Base-by-base conservation (phyloP, 2,797 vertebrate species). In the Potorous gilbertii region DNA sequence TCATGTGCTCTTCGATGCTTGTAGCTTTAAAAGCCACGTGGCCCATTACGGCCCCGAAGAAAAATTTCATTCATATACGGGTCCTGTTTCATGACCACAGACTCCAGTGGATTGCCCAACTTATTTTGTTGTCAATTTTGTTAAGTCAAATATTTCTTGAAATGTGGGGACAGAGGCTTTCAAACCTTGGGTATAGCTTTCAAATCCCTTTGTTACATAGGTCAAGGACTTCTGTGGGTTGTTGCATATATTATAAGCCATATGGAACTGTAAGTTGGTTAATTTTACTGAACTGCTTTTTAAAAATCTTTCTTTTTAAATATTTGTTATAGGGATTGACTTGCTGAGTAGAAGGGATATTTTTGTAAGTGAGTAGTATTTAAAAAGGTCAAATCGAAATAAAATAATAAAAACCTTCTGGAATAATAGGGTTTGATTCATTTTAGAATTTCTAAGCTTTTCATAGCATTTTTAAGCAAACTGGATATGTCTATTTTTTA, bases 1-100 rank as follows among this genome's bases (percentile, higher is more conserved):
- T 96, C 0, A 94, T 90, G 16, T 93, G 27, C 28, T 95, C 3
- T 93, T 97, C 24, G 24, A 59, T 96, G 74, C 29, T 57, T 27
- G 29, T 93, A 57, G 14, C 54, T 95, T 95, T 95, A 27, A 95
- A 93, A 94, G 54, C 90, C 87, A 93, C 96, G 95, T 87, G 9
- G 0, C 93, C 31, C 27, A 9, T 87, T 40, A 40, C 95, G 74
- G 27, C 14, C 52, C 50, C 93, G 90, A 94, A 95, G 81, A 21
- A 95, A 95, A 93, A 89, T 96, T 6, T 55, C 50, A 9, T 95
- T 95, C 40, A 0, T 91, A 92, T 93, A 90, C 34, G 11, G 1
- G 74, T 87, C 74, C 74, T 24, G 90, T 96, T 96, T 94, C 96
- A 97, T 97, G 97, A 29, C 89, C 46, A 91, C 13, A 93, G 59